These are phyloP conservation scores for Trachops cirrhosus DNA, from an alignment of 2,797 vertebrate genomes.

Conservation along the genomic window DNA sequence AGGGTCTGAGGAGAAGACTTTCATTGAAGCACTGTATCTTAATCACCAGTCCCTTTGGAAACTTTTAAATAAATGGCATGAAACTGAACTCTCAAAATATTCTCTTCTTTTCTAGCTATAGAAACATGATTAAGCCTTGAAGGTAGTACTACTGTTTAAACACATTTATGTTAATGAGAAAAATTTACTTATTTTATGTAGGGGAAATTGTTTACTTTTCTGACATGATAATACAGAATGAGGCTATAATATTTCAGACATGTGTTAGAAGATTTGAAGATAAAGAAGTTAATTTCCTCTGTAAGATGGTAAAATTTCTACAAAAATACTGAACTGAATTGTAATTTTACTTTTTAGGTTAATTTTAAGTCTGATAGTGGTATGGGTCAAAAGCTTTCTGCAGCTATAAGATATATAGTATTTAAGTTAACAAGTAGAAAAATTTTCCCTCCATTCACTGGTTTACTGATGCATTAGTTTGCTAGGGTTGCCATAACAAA, in stretches of 20 bases:
- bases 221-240: background rate
- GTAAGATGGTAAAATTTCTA: background rate
- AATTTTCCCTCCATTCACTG: background rate
- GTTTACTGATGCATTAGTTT: background rate
- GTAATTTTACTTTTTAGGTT: background rate
- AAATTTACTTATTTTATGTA: background rate
- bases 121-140: background rate
- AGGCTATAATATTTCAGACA: background rate
- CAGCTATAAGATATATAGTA: background rate
- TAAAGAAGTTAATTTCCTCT: background rate
- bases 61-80: background rate
- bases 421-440: background rate
- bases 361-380: background rate
- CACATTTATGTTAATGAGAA: slow-evolving; percentile 18
- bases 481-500: background rate
- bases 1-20: background rate
- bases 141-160: background rate
- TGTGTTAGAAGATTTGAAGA: slow-evolving; percentile 9
- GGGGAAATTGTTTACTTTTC: background rate
- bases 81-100: background rate
- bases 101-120: background rate
- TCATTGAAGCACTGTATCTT: background rate
- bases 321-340: background rate
- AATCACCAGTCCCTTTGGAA: background rate
- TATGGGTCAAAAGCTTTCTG: background rate